Evolutionary conservation across 2,113 vertebrate genomes (phyloP), one percentile per base, ranked within the genome.

Genomic region (Rostratula benghalensis): DNA sequence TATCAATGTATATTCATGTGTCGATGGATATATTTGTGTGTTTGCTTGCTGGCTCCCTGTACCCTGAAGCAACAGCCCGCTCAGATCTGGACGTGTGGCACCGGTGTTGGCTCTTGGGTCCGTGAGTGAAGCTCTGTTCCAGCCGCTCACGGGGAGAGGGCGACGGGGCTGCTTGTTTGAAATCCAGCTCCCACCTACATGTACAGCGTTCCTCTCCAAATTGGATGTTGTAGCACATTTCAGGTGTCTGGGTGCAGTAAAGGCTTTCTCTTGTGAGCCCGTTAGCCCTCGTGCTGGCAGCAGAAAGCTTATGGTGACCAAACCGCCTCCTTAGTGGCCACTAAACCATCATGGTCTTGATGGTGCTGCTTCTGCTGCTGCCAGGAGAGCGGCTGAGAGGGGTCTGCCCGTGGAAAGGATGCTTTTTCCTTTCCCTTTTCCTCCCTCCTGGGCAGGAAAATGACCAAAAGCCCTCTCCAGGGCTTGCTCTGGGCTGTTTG

Each of bases 31-130:
- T 98, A 95, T 97, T 89, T 98, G 95, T 98, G 92, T 98, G 94
- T 98, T 97, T 98, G 97, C 97, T 96, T 97, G 97, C 97, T 98
- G 97, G 81, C 97, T 98, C 96, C 97, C 97, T 98, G 83, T 98
- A 91, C 97, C 97, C 97, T 98, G 98, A 98, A 98, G 97, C 97
- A 97, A 93, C 50, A 41, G 92, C 96, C 94, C 3, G 9, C 71
- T 91, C 86, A 7, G 41, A 17, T 73, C 74, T 85, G 82, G 76
- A 60, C 1, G 6, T 6, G 25, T 53, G 67, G 24, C 1, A 21
- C 69, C 63, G 78, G n/a, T 33, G 87, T 83, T 73, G 87, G 79
- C 51, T 60, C 12, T 54, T 1, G 79, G 51, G 94, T 75, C 65
- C 2, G 23, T 87, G 94, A 94, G 95, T 79, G 94, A 96, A 76